Evolutionary conservation across 64 coral and sea anemone genomes (phyloP).

Genomic region (Montipora capricornis): DNA sequence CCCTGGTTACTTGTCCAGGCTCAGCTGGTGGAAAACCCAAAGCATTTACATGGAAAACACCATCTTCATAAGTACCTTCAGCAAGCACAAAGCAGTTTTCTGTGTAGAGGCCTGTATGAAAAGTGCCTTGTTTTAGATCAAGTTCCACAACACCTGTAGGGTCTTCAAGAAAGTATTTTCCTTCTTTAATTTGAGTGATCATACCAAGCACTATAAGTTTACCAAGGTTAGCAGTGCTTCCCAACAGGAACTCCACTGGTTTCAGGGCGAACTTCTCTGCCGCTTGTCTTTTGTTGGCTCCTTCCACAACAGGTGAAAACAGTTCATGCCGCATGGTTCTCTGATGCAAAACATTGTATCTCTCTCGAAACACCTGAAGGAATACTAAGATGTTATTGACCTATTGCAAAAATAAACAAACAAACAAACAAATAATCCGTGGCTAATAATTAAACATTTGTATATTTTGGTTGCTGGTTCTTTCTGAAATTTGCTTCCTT

Average conservation of each 20-base stretch:
- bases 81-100: slow-evolving; percentile 98
- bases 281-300: slow-evolving; percentile 64
- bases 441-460: neutral
- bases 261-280: slow-evolving; percentile 92
- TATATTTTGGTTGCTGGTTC: too few relatives aligned
- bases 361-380: slow-evolving; percentile 71
- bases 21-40: slow-evolving; percentile 95
- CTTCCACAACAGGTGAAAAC: slow-evolving; percentile 79
- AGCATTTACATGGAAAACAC: slow-evolving; percentile 86
- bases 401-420: slow-evolving; percentile 14
- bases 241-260: slow-evolving; percentile 86
- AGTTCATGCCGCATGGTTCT: slow-evolving; percentile 89
- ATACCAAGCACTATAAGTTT: slow-evolving; percentile 92
- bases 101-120: slow-evolving; percentile 94
- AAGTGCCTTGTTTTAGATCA: slow-evolving; percentile 67
- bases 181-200: slow-evolving; percentile 94
- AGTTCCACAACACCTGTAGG: slow-evolving; percentile 91
- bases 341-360: slow-evolving; percentile 83
- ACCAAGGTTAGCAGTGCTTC: slow-evolving; percentile 85
- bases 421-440: neutral
- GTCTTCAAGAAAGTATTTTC: slow-evolving; percentile 96
- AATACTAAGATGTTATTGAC: too few relatives aligned
- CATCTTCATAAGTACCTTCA: slow-evolving; percentile 95
- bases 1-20: slow-evolving; percentile 89
- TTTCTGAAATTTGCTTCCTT: too few relatives aligned